Conservation (phyloP, 2,888 invertebrate species). For the Nematopogon swammerdamellus region DNA sequence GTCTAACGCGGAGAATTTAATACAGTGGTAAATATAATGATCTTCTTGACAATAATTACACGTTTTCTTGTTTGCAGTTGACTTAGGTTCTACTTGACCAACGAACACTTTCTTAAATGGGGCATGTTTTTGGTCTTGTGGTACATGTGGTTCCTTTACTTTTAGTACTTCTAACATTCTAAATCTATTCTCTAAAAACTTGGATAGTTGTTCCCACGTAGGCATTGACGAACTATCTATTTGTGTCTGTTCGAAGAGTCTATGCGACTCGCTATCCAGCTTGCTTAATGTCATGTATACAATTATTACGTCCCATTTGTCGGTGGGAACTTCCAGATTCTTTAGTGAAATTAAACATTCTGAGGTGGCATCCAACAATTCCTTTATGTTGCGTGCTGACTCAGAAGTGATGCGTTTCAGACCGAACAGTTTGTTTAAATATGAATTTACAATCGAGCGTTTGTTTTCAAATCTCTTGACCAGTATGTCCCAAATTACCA, state of each 20-base stretch:
- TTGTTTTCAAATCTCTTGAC: constrained; percentile 12
- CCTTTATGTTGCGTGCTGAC: constrained; percentile 11
- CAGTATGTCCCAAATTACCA: constrained; percentile 10
- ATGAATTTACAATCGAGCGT: constrained; percentile 10
- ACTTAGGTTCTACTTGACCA: background rate
- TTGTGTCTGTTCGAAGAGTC: constrained; percentile 11
- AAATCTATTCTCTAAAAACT: constrained; percentile 15
- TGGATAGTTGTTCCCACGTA: constrained; percentile 9
- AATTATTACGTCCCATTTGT: constrained; percentile 5
- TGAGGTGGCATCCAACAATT: constrained; percentile 13
- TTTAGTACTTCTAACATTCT: constrained; percentile 13
- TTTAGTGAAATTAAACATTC: constrained; percentile 14
- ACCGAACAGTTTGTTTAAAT: constrained; percentile 12
- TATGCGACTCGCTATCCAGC: constrained; percentile 14
- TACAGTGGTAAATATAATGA: background rate
- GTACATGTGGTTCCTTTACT: background rate
- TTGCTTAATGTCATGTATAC: constrained; percentile 6
- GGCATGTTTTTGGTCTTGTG: background rate
- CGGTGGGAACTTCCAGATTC: constrained; percentile 10
- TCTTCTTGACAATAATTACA: background rate
- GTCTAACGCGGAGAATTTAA: background rate
- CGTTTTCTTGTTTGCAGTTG: background rate
- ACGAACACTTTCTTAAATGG: background rate
- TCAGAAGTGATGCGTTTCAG: constrained; percentile 10
- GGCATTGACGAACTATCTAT: constrained; percentile 10